These are phyloP conservation scores for Sipha maydis DNA, from an alignment of 2,888 invertebrate species.

Conservation along the genomic window DNA sequence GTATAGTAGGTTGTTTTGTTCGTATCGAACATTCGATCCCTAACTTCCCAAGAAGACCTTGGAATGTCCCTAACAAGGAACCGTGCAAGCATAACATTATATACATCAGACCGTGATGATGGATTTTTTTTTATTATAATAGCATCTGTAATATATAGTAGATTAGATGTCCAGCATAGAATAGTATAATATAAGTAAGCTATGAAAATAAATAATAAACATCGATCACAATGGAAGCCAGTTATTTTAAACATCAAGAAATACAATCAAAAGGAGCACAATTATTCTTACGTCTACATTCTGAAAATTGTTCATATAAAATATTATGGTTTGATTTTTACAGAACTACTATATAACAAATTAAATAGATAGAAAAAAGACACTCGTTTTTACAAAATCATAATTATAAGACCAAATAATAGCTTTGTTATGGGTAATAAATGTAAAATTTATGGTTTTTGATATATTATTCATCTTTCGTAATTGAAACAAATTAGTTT, in stretches of 20 bases:
- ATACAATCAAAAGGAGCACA: background rate
- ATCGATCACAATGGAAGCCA: constrained; percentile 43
- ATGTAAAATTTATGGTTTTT: background rate
- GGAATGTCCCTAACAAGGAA: constrained; percentile 44
- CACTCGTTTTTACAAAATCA: too few relatives aligned
- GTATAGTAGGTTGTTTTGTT: constrained; percentile 20
- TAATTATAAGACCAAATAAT: background rate
- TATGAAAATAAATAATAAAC: constrained; percentile 47
- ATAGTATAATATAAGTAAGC: background rate
- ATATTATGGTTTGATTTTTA: background rate
- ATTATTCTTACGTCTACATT: background rate
- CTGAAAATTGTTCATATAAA: background rate
- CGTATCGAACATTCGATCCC: constrained; percentile 36
- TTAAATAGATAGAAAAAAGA: too few relatives aligned
- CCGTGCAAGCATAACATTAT: constrained; percentile 49
- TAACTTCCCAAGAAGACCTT: constrained; percentile 55
- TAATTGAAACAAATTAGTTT: background rate
- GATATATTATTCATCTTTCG: background rate
- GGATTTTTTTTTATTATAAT: constrained; percentile 39
- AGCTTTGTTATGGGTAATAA: background rate
- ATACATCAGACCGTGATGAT: constrained; percentile 46
- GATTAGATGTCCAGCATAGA: background rate
- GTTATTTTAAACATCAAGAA: constrained; percentile 21
- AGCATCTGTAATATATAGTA: constrained; percentile 2
- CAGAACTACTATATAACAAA: too few relatives aligned